Conservation (phyloP, 2,797 vertebrate species). For the Crypturellus tataupa region DNA sequence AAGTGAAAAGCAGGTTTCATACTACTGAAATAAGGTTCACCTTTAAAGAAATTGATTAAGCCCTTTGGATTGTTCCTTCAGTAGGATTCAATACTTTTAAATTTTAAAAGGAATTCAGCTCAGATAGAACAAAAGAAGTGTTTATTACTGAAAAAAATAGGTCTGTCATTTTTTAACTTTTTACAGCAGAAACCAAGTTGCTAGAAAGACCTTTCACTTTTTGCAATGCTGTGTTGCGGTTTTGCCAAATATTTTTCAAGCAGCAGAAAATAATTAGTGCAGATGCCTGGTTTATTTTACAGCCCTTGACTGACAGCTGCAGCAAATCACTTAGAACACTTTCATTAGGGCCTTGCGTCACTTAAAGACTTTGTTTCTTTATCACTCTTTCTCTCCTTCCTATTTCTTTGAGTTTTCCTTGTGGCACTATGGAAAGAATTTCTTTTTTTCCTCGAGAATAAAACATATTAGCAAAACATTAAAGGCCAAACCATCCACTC, state of each 20-base stretch:
- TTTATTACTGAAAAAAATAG: background rate
- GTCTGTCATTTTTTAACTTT: background rate
- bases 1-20: background rate
- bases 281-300: background rate
- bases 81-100: background rate
- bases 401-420: background rate
- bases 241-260: background rate
- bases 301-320: background rate
- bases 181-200: background rate
- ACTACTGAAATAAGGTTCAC: background rate
- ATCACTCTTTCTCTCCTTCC: background rate
- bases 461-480: background rate
- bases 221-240: rapidly evolving
- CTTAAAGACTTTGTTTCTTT: background rate
- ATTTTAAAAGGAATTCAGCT: background rate
- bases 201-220: background rate
- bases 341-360: background rate
- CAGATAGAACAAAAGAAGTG: background rate
- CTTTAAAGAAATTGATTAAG: conserved; percentile 4
- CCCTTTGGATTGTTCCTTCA: background rate
- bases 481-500: background rate
- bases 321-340: background rate
- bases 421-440: background rate
- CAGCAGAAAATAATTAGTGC: background rate
- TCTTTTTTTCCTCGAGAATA: background rate